These are phyloP conservation scores for Ditylenchus dipsaci DNA, from an alignment of 1,140 invertebrate genomes.

Conservation along the genomic window DNA sequence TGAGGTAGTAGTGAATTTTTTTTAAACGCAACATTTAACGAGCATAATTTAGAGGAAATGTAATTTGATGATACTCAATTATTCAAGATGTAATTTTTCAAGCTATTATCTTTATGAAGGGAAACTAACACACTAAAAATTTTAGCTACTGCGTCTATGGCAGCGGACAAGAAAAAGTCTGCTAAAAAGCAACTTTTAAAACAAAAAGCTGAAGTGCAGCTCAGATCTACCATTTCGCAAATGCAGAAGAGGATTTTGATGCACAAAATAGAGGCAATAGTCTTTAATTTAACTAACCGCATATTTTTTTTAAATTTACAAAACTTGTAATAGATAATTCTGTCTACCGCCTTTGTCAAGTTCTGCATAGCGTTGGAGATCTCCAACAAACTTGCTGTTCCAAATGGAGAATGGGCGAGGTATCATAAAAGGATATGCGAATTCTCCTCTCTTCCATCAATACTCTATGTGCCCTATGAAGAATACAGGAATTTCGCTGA, in stretches of 20 bases:
- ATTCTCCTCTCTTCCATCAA: neutral
- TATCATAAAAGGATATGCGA: constrained; percentile 9
- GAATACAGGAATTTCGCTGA: constrained; percentile 11
- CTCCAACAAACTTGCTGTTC: constrained; percentile 4
- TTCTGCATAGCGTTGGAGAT: constrained; percentile 10
- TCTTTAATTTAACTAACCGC: too few relatives aligned
- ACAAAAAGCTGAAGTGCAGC: neutral
- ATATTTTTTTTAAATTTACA: too few relatives aligned
- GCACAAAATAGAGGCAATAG: neutral
- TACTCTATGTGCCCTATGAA: constrained; percentile 16
- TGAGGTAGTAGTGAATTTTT: constrained; percentile 3
- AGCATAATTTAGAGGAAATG: neutral
- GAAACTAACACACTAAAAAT: neutral
- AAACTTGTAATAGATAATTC: neutral
- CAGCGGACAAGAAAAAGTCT: constrained; percentile 2
- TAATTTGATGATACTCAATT: neutral
- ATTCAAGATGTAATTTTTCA: too few relatives aligned
- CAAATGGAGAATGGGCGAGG: constrained; percentile 12
- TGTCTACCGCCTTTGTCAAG: neutral
- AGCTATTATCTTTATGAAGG: too few relatives aligned
- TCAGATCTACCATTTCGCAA: neutral
- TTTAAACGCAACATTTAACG: neutral
- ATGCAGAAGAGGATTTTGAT: neutral
- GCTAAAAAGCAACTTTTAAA: constrained; percentile 1
- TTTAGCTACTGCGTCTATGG: constrained; percentile 5